Evolutionary conservation across 1,140 invertebrate genomes (phyloP).

Genomic region (Ips typographus): DNA sequence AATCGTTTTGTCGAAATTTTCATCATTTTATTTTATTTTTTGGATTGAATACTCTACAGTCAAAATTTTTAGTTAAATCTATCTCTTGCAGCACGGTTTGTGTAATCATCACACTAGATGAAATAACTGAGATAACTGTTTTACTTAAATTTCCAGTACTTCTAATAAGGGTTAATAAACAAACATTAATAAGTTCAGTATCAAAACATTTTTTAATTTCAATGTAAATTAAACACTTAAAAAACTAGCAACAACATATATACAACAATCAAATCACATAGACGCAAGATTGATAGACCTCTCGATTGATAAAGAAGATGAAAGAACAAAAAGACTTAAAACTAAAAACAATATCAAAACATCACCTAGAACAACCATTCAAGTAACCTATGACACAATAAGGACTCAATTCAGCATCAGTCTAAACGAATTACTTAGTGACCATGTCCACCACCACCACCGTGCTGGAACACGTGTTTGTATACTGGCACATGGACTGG

Average conservation of each 20-base stretch:
- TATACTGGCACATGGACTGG: conserved; percentile 77
- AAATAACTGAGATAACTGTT: no score
- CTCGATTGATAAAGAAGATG: conserved; percentile 1
- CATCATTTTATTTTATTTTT: no score
- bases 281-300: conserved; percentile 32
- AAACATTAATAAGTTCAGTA: no score
- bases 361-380: conserved; percentile 16
- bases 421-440: conserved; percentile 22
- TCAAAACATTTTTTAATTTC: no score
- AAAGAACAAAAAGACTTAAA: conserved; percentile 10
- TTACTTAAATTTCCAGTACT: no score
- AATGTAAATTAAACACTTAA: conserved; percentile 10
- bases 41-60: no score
- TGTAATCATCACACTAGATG: no score
- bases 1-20: no score
- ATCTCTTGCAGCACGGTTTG: no score
- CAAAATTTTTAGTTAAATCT: no score
- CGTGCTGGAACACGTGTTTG: conserved; percentile 70
- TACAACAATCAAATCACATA: conserved; percentile 21
- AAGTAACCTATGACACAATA: conserved; percentile 22
- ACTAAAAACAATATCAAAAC: conserved; percentile 8
- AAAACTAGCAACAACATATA: conserved; percentile 35
- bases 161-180: no score
- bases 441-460: conserved; percentile 34
- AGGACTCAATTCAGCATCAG: conserved; percentile 18